Conservation (phyloP, 2,113 vertebrate genomes). For the Anolis carolinensis region DNA sequence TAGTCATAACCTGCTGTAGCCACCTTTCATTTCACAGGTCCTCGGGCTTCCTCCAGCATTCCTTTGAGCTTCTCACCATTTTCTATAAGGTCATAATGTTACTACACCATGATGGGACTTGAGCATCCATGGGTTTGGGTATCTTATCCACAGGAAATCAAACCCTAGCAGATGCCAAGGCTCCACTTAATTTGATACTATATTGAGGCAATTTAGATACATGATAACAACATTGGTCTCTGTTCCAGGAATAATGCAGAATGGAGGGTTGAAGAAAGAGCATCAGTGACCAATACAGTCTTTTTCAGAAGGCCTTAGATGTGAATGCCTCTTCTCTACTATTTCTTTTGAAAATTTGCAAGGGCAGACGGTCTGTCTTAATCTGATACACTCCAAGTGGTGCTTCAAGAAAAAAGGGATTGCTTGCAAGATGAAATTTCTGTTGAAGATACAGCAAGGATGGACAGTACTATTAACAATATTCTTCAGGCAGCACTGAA, state of each 20-base stretch:
- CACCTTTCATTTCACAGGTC: no score
- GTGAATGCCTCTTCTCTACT: not conserved
- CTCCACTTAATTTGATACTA: not conserved
- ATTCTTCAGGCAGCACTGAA: conserved; percentile 31
- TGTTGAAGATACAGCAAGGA: not conserved
- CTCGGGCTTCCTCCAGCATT: no score
- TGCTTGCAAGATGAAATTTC: not conserved
- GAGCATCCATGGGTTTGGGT: no score
- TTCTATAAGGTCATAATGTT: no score
- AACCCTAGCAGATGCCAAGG: no score
- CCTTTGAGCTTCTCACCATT: no score
- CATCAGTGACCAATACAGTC: not conserved
- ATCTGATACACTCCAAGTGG: not conserved
- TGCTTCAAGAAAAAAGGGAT: not conserved
- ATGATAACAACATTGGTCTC: not conserved
- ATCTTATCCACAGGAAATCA: no score
- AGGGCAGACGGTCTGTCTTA: not conserved
- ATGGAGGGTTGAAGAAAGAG: not conserved
- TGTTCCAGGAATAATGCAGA: not conserved
- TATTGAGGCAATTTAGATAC: not conserved
- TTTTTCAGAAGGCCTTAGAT: not conserved
- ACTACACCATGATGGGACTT: no score
- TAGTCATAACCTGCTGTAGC: no score
- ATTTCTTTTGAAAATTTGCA: not conserved
- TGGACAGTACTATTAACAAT: not conserved